These are phyloP conservation scores for Piprites chloris DNA, from an alignment of 2,113 vertebrate species.

Conservation along the genomic window DNA sequence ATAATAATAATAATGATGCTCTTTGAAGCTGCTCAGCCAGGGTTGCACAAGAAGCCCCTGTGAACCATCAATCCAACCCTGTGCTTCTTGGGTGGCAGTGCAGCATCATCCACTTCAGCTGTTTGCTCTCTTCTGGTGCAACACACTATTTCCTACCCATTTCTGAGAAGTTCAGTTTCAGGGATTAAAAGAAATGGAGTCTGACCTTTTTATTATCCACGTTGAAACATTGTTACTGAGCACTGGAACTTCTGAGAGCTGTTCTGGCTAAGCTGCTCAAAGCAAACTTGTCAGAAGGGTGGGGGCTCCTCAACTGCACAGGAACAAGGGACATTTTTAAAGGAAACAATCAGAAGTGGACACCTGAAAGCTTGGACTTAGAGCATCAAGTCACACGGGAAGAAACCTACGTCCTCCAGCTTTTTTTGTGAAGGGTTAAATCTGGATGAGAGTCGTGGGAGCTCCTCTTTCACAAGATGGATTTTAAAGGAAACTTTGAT, in stretches of 20 bases:
- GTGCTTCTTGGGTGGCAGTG: background rate
- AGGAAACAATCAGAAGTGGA: background rate
- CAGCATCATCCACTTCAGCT: background rate
- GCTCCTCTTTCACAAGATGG: background rate
- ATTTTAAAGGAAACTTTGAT: constrained; percentile 5
- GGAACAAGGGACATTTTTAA: background rate
- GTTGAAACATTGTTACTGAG: background rate
- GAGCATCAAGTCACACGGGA: accelerated
- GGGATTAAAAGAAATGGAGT: background rate
- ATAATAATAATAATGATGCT: background rate
- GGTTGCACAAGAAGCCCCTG: background rate
- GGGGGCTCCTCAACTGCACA: background rate
- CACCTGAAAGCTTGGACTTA: background rate
- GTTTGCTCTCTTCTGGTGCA: background rate
- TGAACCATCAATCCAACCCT: background rate
- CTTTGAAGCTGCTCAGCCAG: background rate
- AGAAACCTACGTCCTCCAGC: background rate
- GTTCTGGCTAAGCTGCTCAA: background rate
- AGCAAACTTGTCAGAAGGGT: background rate
- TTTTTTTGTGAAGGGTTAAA: background rate
- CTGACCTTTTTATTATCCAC: background rate
- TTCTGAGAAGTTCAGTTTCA: background rate
- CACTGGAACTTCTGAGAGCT: background rate
- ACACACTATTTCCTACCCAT: background rate
- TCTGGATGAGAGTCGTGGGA: background rate